A percentile compares a stretch with the other conserved stretches of the same genome.
phyloP scores from a whole-genome alignment of 1,140 invertebrate species.

The Heliconius melpomene region DNA sequence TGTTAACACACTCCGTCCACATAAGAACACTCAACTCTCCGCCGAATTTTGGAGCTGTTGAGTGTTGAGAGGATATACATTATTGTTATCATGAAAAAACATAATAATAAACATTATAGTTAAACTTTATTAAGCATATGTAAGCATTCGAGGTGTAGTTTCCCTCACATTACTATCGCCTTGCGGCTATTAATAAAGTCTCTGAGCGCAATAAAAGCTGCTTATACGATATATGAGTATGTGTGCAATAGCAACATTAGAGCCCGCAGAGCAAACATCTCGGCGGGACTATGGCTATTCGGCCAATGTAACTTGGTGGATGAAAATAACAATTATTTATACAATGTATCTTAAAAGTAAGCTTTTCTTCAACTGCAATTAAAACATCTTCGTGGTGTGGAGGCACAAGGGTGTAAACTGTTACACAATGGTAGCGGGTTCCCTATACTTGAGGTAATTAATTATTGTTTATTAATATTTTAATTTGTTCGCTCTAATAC shows the following conservation, averaged over 20 bases:
- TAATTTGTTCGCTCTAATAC: no score
- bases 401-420: no score
- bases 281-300: slow-evolving; percentile 1
- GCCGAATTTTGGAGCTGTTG: no score
- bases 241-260: slow-evolving; percentile 27
- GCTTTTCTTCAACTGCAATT: no score
- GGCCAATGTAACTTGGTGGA: slow-evolving; percentile 10
- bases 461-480: no score
- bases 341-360: neutral
- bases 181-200: slow-evolving; percentile 30
- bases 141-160: slow-evolving; percentile 15
- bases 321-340: neutral
- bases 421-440: no score
- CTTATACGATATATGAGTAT: slow-evolving; percentile 27
- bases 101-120: neutral
- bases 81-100: no score
- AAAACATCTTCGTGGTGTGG: no score
- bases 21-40: no score
- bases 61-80: no score
- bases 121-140: neutral
- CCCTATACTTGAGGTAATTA: no score
- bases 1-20: no score
- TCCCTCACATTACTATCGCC: slow-evolving; percentile 21
- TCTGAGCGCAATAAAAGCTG: slow-evolving; percentile 24
- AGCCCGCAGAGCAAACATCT: slow-evolving; percentile 26